These are phyloP conservation scores for Eurypyga helias DNA, from an alignment of 2,113 vertebrate genomes.

Conservation along the genomic window DNA sequence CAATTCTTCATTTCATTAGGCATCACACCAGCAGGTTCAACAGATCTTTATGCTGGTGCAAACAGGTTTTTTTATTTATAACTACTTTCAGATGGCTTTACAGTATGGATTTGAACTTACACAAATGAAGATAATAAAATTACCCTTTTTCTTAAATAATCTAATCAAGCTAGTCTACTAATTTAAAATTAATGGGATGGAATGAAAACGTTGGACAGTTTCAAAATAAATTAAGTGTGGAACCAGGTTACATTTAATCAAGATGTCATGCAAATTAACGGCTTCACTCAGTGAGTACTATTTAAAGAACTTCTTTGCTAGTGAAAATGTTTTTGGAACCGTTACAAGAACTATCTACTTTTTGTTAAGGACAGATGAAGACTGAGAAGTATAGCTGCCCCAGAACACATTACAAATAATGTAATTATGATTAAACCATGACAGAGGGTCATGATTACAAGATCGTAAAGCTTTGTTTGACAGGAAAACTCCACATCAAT, in stretches of 20 bases:
- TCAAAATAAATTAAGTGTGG: slow-evolving; percentile 47
- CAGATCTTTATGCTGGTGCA: not conserved
- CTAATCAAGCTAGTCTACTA: not conserved
- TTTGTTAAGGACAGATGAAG: not conserved
- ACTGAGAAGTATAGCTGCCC: not conserved
- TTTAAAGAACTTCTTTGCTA: not conserved
- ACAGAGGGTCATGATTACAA: not conserved
- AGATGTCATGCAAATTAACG: slow-evolving; percentile 26
- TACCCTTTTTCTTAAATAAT: not conserved
- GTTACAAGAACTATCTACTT: not conserved
- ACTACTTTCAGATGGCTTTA: not conserved
- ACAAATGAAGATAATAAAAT: not conserved
- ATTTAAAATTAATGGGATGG: slow-evolving; percentile 7
- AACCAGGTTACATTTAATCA: slow-evolving; percentile 34
- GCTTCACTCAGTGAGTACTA: not conserved
- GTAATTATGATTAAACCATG: too few species aligned
- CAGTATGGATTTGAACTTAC: not conserved
- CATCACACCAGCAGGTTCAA: not conserved
- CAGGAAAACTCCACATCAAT: fast-evolving
- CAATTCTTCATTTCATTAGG: not conserved
- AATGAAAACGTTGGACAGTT: not conserved
- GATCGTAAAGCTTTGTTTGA: not conserved
- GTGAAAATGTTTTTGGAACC: not conserved
- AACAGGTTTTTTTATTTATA: not conserved
- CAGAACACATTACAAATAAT: not conserved